Evolutionary conservation across 2,797 vertebrate species (phyloP).

Genomic region (Diplodus sargus): DNA sequence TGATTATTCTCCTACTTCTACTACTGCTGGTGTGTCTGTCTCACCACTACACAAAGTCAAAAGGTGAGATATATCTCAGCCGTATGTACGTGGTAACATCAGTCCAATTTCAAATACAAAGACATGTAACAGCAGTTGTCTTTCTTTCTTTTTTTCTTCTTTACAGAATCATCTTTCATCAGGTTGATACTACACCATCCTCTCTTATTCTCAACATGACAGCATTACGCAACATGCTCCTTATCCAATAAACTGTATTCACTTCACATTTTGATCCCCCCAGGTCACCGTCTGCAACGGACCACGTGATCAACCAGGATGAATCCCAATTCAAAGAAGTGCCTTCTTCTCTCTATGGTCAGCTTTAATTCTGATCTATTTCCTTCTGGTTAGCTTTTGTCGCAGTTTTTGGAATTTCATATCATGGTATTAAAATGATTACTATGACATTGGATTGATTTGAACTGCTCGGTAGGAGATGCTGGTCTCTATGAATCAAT

Average conservation of each 20-base stretch:
- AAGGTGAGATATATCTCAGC: slow-evolving; percentile 16
- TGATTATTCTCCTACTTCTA: slow-evolving; percentile 27
- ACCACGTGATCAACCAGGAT: slow-evolving; percentile 10
- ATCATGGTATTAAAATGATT: neutral
- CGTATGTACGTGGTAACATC: neutral
- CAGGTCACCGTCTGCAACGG: slow-evolving; percentile 10
- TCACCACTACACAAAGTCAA: neutral
- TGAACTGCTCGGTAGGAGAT: neutral
- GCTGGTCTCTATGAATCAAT: neutral
- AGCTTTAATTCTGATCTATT: neutral
- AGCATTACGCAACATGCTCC: neutral
- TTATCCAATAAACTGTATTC: neutral
- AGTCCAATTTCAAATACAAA: neutral
- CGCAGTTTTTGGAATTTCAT: neutral
- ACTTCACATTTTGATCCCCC: neutral
- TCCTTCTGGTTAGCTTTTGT: too few relatives aligned
- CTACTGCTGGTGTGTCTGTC: slow-evolving; percentile 11
- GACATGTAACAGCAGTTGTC: neutral
- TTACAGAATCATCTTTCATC: slow-evolving; percentile 12
- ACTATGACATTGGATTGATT: neutral
- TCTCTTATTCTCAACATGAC: neutral
- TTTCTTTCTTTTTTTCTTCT: neutral
- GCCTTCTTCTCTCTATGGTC: neutral
- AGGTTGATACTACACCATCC: slow-evolving; percentile 22
- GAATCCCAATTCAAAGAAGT: neutral